These are phyloP conservation scores for Darevskia nairensis DNA, from an alignment of 2,797 vertebrate species.

Conservation along the genomic window DNA sequence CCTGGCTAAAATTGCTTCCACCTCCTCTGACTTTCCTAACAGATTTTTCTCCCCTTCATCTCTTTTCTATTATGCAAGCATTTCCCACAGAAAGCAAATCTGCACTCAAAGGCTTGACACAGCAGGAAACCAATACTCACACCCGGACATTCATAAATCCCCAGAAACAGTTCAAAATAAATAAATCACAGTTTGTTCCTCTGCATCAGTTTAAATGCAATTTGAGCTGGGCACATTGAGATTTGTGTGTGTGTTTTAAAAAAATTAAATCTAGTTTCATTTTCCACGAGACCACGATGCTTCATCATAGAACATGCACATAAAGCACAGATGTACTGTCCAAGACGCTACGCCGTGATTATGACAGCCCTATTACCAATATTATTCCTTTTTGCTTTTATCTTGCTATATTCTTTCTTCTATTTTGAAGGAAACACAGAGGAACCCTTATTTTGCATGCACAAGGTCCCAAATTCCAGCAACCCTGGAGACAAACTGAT, in stretches of 20 bases:
- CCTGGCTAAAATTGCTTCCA: slow-evolving; percentile 55
- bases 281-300: slow-evolving; percentile 52
- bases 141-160: slow-evolving; percentile 38
- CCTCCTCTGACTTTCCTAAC: slow-evolving; percentile 67
- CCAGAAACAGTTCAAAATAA: slow-evolving; percentile 55
- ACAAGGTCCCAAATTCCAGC: not conserved
- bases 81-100: slow-evolving; percentile 61
- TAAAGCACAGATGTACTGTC: not conserved
- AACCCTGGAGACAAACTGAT: not conserved
- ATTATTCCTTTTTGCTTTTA: not conserved
- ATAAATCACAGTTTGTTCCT: not conserved
- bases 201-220: slow-evolving; percentile 52
- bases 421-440: slow-evolving; percentile 3
- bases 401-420: not conserved
- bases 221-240: slow-evolving; percentile 12
- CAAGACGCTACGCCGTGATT: slow-evolving; percentile 64
- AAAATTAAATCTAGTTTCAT: slow-evolving; percentile 30
- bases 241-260: not conserved
- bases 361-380: slow-evolving; percentile 49
- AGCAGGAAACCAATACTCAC: slow-evolving; percentile 58
- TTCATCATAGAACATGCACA: slow-evolving; percentile 37
- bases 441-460: not conserved
- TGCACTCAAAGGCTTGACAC: slow-evolving; percentile 49
- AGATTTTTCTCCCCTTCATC: slow-evolving; percentile 35
- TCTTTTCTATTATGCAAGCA: slow-evolving; percentile 52